These are phyloP conservation scores for Lepidurus apus DNA, from an alignment of 1,140 invertebrate genomes.

Conservation along the genomic window DNA sequence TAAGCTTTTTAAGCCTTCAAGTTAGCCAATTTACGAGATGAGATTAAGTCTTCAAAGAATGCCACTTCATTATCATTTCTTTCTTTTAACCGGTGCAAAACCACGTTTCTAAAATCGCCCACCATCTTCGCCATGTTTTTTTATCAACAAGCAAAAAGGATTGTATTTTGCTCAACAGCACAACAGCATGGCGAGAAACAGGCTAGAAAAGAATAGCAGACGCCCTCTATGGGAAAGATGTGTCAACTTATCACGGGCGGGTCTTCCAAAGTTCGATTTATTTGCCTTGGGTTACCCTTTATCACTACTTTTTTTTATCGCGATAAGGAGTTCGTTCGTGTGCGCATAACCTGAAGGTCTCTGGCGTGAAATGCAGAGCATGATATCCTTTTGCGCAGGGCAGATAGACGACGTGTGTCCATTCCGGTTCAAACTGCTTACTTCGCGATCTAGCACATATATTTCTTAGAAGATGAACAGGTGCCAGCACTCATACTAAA, in stretches of 20 bases:
- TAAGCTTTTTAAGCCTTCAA: background rate
- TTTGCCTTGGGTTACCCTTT: background rate
- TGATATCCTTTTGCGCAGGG: background rate
- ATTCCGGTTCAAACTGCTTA: slow-evolving; percentile 1
- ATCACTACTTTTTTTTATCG: background rate
- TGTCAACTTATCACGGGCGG: no score
- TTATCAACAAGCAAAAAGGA: background rate
- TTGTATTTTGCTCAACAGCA: background rate
- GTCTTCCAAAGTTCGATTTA: background rate
- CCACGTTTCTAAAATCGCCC: background rate
- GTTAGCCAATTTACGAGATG: background rate
- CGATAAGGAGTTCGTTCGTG: background rate
- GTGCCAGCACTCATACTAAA: background rate
- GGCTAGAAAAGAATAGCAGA: no score
- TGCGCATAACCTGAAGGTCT: slow-evolving; percentile 3
- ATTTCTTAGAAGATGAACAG: background rate
- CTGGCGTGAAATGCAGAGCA: background rate
- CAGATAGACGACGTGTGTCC: background rate
- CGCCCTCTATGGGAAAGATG: no score
- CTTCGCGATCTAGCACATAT: background rate
- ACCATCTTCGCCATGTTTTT: background rate
- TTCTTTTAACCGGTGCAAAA: background rate
- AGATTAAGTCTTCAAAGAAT: background rate
- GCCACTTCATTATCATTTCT: background rate
- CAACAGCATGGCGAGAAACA: no score